A percentile compares a stretch with the other conserved stretches of the same genome.
Conservation (phyloP, 2,113 vertebrate genomes). For the Colistium nudipinnis region DNA sequence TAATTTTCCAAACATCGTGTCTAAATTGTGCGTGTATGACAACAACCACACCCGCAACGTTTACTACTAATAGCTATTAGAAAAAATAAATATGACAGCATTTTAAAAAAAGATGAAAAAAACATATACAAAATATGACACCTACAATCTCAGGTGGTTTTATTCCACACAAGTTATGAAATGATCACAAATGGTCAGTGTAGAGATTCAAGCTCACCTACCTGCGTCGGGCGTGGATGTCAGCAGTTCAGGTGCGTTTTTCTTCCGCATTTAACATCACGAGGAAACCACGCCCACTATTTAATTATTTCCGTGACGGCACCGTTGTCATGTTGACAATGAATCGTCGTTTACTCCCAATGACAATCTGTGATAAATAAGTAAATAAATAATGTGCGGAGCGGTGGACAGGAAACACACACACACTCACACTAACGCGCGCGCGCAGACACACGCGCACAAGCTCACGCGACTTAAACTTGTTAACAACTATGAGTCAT, state of each 20-base stretch:
- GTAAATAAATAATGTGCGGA: no score
- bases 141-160: not conserved
- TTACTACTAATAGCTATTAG: no score
- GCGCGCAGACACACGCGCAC: no score
- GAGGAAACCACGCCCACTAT: conserved; percentile 47
- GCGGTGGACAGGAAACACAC: no score
- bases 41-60: not conserved
- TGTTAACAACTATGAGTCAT: not conserved
- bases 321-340: no score
- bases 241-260: not conserved
- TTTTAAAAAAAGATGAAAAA: not conserved
- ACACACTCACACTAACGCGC: no score
- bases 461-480: not conserved
- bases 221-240: not conserved
- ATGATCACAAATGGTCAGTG: rapidly evolving
- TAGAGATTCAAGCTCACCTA: conserved; percentile 26
- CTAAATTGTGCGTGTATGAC: no score
- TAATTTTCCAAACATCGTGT: not conserved
- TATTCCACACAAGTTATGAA: not conserved
- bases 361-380: no score
- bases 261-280: conserved; percentile 53
- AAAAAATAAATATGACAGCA: not conserved
- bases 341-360: no score
- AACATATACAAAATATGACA: not conserved
- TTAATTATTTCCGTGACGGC: not conserved